These are phyloP conservation scores for Drosophila ananassae DNA, from an alignment of 1,140 invertebrate genomes.

Conservation along the genomic window DNA sequence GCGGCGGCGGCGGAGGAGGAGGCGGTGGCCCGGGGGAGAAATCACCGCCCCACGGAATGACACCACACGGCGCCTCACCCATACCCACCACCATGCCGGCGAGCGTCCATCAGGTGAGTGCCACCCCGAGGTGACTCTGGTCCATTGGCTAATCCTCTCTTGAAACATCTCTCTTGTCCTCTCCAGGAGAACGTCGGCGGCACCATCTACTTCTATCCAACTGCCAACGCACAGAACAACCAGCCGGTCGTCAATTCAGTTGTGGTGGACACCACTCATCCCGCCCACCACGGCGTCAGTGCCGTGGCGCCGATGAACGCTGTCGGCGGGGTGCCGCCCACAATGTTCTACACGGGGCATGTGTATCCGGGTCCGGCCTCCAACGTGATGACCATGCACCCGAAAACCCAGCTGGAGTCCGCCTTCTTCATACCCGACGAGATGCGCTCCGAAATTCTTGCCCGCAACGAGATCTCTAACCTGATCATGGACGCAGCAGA, in stretches of 20 bases:
- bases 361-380: slow-evolving; percentile 84
- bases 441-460: slow-evolving; percentile 90
- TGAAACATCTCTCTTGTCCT: slow-evolving; percentile 14
- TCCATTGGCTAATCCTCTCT: neutral
- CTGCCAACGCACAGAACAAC: slow-evolving; percentile 83
- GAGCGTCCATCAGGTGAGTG: slow-evolving; percentile 85
- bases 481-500: slow-evolving; percentile 88
- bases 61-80: slow-evolving; percentile 76
- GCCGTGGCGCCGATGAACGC: slow-evolving; percentile 59
- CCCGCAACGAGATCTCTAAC: slow-evolving; percentile 88
- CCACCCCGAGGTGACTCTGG: neutral
- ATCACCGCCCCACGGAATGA: slow-evolving; percentile 78
- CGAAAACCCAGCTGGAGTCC: slow-evolving; percentile 85
- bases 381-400: slow-evolving; percentile 84
- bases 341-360: slow-evolving; percentile 74
- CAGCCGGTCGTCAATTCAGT: slow-evolving; percentile 76
- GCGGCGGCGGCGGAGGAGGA: slow-evolving; percentile 13
- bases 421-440: slow-evolving; percentile 91
- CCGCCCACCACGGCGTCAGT: slow-evolving; percentile 63
- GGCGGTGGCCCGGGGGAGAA: slow-evolving; percentile 72
- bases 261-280: slow-evolving; percentile 67
- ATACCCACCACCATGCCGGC: slow-evolving; percentile 83
- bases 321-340: slow-evolving; percentile 52
- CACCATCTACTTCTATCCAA: slow-evolving; percentile 96
- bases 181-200: slow-evolving; percentile 95